Evolutionary conservation across 2,888 invertebrate genomes (phyloP).

Genomic region (Dynastes grantii): DNA sequence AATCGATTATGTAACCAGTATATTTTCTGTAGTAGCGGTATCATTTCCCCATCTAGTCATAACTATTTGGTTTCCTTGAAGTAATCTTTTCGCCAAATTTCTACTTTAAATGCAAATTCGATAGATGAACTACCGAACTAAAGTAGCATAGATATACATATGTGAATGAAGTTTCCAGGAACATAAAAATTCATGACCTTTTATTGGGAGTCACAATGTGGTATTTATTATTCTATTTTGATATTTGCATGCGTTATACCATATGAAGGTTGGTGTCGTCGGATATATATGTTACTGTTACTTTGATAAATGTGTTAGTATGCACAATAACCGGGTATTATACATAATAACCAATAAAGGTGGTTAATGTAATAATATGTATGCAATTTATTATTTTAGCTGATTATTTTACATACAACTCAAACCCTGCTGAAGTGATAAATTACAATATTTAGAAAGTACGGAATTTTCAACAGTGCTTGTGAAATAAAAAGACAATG

Average conservation of each 20-base stretch:
- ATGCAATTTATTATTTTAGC: too few species aligned
- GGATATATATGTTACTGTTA: too few species aligned
- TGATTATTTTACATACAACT: too few species aligned
- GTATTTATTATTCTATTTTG: background rate
- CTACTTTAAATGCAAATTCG: slow-evolving; percentile 34
- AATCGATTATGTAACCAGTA: slow-evolving; percentile 24
- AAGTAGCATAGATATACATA: slow-evolving; percentile 6
- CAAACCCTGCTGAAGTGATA: too few species aligned
- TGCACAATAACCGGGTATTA: too few species aligned
- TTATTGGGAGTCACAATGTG: background rate
- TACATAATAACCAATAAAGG: too few species aligned
- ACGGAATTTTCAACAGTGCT: too few species aligned
- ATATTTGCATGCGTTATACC: background rate
- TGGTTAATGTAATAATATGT: too few species aligned
- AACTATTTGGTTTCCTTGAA: slow-evolving; percentile 19
- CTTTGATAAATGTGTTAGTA: too few species aligned
- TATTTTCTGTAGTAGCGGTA: slow-evolving; percentile 4
- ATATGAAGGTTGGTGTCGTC: too few species aligned
- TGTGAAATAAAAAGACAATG: too few species aligned
- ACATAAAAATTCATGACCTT: slow-evolving; percentile 8
- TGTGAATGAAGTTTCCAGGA: slow-evolving; percentile 9
- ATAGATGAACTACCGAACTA: slow-evolving; percentile 23
- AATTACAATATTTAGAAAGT: too few species aligned
- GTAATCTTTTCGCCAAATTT: slow-evolving; percentile 27
- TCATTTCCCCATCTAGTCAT: slow-evolving; percentile 27